Evolutionary conservation across 2,797 vertebrate species (phyloP).

Genomic region (Glossophaga mutica): DNA sequence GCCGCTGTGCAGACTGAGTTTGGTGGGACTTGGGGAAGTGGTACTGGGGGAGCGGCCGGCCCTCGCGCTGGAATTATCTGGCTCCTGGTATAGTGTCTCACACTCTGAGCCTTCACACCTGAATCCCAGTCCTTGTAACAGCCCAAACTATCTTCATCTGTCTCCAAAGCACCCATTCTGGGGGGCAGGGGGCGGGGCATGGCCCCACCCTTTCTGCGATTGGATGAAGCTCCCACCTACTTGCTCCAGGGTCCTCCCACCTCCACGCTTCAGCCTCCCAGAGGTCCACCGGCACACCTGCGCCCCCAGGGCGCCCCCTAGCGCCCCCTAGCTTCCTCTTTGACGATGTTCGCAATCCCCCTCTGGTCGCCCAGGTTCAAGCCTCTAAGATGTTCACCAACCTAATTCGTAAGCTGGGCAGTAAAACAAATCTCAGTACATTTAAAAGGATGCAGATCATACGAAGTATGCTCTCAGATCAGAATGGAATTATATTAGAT

Average conservation of each 20-base stretch:
- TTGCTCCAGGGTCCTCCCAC: background rate
- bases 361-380: background rate
- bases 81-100: background rate
- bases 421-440: background rate
- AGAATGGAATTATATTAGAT: background rate
- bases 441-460: background rate
- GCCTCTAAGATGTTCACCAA: background rate
- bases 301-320: background rate
- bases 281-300: background rate
- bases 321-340: background rate
- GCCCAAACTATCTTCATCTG: background rate
- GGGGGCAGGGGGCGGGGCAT: background rate
- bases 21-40: background rate
- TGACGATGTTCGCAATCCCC: background rate
- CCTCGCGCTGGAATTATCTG: background rate
- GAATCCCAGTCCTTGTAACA: background rate
- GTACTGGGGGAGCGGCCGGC: background rate
- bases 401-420: background rate
- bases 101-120: background rate
- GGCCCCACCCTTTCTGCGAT: background rate
- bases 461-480: background rate
- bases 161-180: background rate
- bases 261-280: background rate
- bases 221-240: background rate
- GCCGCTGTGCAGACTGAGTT: background rate